A percentile compares a stretch with the other conserved stretches of the same genome.
These are phyloP conservation scores for Paelopatides confundens DNA, from an alignment of 53 echinoderm and acorn worm species.

Conservation along the genomic window DNA sequence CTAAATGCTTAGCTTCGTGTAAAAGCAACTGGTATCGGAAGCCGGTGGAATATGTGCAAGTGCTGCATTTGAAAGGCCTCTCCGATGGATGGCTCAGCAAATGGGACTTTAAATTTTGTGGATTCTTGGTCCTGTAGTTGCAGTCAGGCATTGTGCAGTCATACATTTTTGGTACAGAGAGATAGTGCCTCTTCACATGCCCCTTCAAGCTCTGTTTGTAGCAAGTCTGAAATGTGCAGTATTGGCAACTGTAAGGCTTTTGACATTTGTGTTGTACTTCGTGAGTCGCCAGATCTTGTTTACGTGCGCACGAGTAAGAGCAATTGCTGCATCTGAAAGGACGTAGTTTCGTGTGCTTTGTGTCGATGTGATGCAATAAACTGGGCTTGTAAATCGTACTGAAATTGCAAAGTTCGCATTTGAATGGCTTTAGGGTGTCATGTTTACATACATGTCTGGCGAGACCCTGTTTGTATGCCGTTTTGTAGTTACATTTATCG, in stretches of 20 bases:
- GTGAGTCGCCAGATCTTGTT: slow-evolving; percentile 87
- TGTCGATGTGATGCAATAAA: slow-evolving; percentile 84
- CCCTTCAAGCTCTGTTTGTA: slow-evolving; percentile 75
- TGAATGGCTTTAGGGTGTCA: slow-evolving; percentile 73
- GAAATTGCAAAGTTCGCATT: slow-evolving; percentile 87
- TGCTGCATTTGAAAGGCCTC: slow-evolving; percentile 70
- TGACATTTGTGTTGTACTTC: slow-evolving; percentile 70
- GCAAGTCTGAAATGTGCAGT: slow-evolving; percentile 74
- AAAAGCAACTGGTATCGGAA: slow-evolving; percentile 79
- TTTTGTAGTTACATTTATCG: slow-evolving; percentile 81
- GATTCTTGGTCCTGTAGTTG: slow-evolving; percentile 85
- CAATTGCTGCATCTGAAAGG: slow-evolving; percentile 84
- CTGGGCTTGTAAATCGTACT: slow-evolving; percentile 93
- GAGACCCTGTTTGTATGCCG: slow-evolving; percentile 86
- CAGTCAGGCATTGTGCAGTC: slow-evolving; percentile 47
- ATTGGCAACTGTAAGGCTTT: slow-evolving; percentile 76
- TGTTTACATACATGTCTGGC: slow-evolving; percentile 85
- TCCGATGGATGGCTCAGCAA: slow-evolving; percentile 78
- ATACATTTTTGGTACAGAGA: slow-evolving; percentile 46
- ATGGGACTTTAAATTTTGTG: slow-evolving; percentile 85
- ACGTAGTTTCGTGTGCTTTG: slow-evolving; percentile 88
- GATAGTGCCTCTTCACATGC: slow-evolving; percentile 86
- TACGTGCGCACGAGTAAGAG: slow-evolving; percentile 74
- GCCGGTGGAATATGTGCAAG: slow-evolving; percentile 80
- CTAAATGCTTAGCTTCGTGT: slow-evolving; percentile 68